phyloP scores from a whole-genome alignment of 2,113 vertebrate species.

The Gallinago media region DNA sequence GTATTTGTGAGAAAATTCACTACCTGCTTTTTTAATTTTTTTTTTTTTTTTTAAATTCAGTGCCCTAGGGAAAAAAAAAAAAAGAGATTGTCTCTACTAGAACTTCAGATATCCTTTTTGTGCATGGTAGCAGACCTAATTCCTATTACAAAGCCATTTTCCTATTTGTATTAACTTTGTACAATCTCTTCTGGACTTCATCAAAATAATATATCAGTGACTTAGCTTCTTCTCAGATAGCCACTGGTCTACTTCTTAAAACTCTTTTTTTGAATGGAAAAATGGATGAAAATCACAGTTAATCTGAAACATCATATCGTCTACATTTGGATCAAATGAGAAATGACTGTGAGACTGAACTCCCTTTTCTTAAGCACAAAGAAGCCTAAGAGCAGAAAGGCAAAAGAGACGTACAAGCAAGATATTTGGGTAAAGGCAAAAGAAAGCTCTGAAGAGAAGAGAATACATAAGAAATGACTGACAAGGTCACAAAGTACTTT shows the following conservation, averaged over 20 bases:
- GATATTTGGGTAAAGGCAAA: not conserved
- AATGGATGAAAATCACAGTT: not conserved
- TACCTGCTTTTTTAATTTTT: not conserved
- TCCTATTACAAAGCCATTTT: not conserved
- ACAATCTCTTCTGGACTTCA: not conserved
- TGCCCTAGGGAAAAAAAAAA: not conserved
- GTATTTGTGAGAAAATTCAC: not conserved
- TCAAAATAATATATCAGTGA: not conserved
- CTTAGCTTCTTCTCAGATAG: not conserved
- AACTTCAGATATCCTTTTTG: not conserved
- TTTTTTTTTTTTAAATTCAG: not conserved
- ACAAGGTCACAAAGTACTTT: not conserved
- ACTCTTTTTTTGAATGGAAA: not conserved
- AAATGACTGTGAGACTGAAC: not conserved
- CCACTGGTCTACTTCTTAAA: not conserved
- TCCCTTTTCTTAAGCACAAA: not conserved
- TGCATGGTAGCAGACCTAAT: not conserved
- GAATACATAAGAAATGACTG: not conserved
- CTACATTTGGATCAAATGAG: not conserved
- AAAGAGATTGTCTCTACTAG: not conserved
- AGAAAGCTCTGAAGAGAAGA: not conserved
- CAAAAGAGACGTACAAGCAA: not conserved
- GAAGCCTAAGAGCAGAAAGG: not conserved
- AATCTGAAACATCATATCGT: not conserved
- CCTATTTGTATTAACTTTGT: not conserved